Percentiles rank a stretch among this genome's conserved stretches.
Evolutionary conservation across 2,888 invertebrate genomes (phyloP).

Genomic region (Tribolium freemani): DNA sequence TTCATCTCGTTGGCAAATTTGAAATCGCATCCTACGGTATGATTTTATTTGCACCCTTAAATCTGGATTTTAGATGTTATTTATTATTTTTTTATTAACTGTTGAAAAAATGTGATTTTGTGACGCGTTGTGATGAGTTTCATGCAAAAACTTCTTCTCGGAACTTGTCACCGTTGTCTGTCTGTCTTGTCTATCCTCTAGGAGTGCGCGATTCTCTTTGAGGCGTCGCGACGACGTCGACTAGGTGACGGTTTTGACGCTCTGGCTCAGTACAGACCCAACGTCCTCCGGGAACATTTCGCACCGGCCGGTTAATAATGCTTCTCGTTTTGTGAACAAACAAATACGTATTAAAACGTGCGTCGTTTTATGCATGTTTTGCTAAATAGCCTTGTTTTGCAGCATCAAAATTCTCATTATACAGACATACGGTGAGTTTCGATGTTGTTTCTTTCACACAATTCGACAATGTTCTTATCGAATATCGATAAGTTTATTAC

Average conservation of each 20-base stretch:
- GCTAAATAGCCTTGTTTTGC: constrained; percentile 17
- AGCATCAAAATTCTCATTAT: constrained; percentile 8
- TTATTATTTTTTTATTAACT: too few species aligned
- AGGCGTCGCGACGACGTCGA: constrained; percentile 47
- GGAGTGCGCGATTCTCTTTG: constrained; percentile 44
- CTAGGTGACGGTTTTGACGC: constrained; percentile 45
- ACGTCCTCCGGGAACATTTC: constrained; percentile 38
- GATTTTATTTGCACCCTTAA: too few species aligned
- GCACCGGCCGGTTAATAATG: constrained; percentile 4
- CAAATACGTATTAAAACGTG: constrained; percentile 24
- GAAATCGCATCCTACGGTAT: too few species aligned
- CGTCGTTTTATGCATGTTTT: constrained; percentile 22
- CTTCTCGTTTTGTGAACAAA: constrained; percentile 18
- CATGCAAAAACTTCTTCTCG: too few species aligned
- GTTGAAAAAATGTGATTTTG: too few species aligned
- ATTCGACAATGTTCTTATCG: constrained; percentile 1
- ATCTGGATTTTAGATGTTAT: too few species aligned
- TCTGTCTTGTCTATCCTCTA: constrained; percentile 1
- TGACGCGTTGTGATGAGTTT: too few species aligned
- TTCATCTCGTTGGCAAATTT: too few species aligned
- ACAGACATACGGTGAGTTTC: constrained; percentile 24
- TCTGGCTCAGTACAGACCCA: constrained; percentile 43
- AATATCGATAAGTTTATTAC: constrained; percentile 11
- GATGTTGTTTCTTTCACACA: not conserved
- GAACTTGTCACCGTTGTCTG: constrained; percentile 6